phyloP scores from a whole-genome alignment of 1,140 invertebrate species.

The Ips nitidus region DNA sequence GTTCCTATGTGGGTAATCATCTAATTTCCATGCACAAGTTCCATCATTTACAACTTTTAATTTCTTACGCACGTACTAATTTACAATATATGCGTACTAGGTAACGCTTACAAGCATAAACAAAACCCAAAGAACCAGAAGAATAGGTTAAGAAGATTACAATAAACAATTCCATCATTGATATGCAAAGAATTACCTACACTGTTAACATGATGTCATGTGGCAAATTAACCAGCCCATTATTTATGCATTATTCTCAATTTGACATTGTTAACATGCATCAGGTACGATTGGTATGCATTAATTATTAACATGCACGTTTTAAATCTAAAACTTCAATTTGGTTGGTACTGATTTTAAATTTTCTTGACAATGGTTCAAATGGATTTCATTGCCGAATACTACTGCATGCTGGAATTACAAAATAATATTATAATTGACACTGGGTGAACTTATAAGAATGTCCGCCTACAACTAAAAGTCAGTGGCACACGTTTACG shows the following conservation, averaged over 20 bases:
- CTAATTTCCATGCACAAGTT: too few relatives aligned
- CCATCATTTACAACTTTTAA: too few relatives aligned
- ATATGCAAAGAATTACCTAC: constrained; percentile 6
- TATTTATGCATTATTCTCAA: constrained; percentile 12
- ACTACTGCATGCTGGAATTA: background rate
- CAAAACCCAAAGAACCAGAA: too few relatives aligned
- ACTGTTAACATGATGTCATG: constrained; percentile 17
- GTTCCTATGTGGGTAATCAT: too few relatives aligned
- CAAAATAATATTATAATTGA: background rate
- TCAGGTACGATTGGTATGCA: constrained; percentile 9
- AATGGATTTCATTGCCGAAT: too few relatives aligned
- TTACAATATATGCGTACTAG: too few relatives aligned
- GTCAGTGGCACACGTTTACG: constrained; percentile 20
- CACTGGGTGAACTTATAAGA: background rate
- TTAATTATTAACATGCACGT: background rate
- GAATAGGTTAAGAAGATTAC: background rate
- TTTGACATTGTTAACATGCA: constrained; percentile 10
- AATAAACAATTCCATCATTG: constrained; percentile 1
- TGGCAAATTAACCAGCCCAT: constrained; percentile 13
- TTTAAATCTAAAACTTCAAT: constrained; percentile 3
- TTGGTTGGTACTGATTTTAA: background rate
- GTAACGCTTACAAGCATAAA: too few relatives aligned
- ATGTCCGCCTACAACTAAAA: constrained; percentile 7
- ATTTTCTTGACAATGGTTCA: too few relatives aligned
- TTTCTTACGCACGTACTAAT: too few relatives aligned